A percentile compares a stretch with the other conserved stretches of the same genome.
Evolutionary conservation across 2,888 invertebrate species (phyloP).

Genomic region (Aquatica leii): DNA sequence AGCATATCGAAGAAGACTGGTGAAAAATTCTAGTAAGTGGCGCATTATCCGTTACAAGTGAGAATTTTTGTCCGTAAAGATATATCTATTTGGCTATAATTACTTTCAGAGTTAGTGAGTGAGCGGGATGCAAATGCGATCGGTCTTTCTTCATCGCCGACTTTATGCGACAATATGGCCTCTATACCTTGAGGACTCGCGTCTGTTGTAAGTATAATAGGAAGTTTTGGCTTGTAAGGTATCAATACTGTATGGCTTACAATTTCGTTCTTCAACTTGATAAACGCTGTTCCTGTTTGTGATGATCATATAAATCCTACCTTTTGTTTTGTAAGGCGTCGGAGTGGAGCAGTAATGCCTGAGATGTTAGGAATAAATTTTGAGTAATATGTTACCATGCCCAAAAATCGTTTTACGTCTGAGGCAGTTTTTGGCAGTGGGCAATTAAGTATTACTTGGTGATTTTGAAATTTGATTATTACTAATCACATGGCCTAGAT

Average conservation of each 20-base stretch:
- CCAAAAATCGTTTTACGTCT: background rate
- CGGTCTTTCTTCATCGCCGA: background rate
- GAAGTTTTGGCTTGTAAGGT: background rate
- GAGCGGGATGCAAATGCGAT: constrained; percentile 5
- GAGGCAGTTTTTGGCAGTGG: background rate
- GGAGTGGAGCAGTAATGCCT: background rate
- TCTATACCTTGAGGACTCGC: background rate
- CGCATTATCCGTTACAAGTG: background rate
- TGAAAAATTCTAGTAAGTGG: constrained; percentile 3
- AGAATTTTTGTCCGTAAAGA: background rate
- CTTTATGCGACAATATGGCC: constrained; percentile 2
- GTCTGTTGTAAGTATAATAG: background rate
- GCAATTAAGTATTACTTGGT: background rate
- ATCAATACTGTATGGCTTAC: background rate
- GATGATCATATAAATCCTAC: too few species aligned
- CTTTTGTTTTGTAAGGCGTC: background rate
- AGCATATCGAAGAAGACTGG: background rate
- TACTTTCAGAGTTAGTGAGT: background rate
- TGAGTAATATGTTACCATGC: background rate
- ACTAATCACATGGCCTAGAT: background rate
- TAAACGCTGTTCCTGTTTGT: too few species aligned
- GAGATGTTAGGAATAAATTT: constrained; percentile 3
- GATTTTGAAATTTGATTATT: background rate
- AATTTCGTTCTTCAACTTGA: too few species aligned
- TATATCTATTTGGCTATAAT: background rate